A percentile compares a stretch with the other conserved stretches of the same genome.
Evolutionary conservation across 35 echinoderm and acorn worm species (phyloP).

Genomic region (Holothuria glaberrima): DNA sequence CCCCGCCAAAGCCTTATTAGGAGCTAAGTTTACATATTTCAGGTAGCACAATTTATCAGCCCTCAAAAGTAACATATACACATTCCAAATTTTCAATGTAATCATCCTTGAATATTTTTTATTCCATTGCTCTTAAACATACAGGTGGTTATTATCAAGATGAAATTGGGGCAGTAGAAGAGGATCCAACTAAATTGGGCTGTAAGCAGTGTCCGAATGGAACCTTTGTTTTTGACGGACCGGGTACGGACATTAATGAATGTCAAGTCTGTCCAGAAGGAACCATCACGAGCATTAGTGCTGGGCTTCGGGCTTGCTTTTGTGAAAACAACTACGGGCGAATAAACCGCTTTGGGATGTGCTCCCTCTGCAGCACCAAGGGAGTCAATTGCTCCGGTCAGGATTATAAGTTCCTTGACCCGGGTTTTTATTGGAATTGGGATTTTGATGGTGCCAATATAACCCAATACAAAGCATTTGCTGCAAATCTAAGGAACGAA

Average conservation of each 20-base stretch:
- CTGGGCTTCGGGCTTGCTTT: slow-evolving; percentile 49
- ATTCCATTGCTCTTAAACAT: too few species aligned
- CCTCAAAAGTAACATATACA: too few species aligned
- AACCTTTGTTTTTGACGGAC: neutral
- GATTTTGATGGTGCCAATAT: neutral
- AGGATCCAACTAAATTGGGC: neutral
- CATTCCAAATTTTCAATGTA: too few species aligned
- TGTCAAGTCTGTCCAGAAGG: slow-evolving; percentile 59
- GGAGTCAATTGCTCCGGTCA: slow-evolving; percentile 45
- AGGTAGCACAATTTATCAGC: too few species aligned
- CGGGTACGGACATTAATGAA: neutral
- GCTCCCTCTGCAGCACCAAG: slow-evolving; percentile 7
- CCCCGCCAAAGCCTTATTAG: too few species aligned
- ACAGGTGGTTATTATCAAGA: slow-evolving; percentile 56
- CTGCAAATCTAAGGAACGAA: neutral
- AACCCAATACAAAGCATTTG: slow-evolving; percentile 27
- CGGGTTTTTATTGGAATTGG: slow-evolving; percentile 60
- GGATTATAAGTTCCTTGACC: slow-evolving; percentile 25
- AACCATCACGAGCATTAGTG: neutral
- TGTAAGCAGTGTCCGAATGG: slow-evolving; percentile 54
- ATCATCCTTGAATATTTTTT: too few species aligned
- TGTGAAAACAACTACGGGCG: slow-evolving; percentile 26
- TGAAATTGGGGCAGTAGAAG: slow-evolving; percentile 12
- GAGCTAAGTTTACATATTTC: too few species aligned
- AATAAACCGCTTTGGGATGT: slow-evolving; percentile 32